A percentile compares a stretch with the other conserved stretches of the same genome.
Evolutionary conservation across 2,113 vertebrate genomes (phyloP).

Genomic region (Noturus placidus): DNA sequence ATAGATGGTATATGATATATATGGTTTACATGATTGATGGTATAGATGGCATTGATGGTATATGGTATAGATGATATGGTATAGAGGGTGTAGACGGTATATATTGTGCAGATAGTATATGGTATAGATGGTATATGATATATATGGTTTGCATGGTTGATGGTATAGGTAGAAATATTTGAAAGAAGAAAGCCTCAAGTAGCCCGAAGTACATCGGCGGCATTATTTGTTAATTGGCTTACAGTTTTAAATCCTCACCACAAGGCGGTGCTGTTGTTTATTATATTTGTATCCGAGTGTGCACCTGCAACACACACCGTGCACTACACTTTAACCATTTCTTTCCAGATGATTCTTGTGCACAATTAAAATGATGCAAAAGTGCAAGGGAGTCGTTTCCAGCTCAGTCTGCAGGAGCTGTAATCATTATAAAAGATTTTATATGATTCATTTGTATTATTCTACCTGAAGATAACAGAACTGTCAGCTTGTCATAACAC

Average conservation of each 20-base stretch:
- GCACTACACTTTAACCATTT: background rate
- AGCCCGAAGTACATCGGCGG: background rate
- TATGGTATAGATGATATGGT: too few relatives aligned
- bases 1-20: too few relatives aligned
- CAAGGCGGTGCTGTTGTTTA: conserved; percentile 32
- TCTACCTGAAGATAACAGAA: background rate
- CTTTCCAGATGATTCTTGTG: background rate
- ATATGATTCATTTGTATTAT: background rate
- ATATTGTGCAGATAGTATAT: background rate
- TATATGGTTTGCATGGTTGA: background rate
- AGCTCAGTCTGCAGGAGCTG: background rate
- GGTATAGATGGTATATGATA: background rate
- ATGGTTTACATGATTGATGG: too few relatives aligned
- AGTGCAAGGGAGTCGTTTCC: background rate
- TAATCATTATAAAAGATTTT: background rate
- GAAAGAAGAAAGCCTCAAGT: background rate
- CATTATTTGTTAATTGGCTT: conserved; percentile 45
- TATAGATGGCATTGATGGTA: too few relatives aligned
- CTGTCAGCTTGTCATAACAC: background rate
- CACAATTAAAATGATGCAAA: background rate
- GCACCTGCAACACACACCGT: background rate
- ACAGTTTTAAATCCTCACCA: conserved; percentile 14
- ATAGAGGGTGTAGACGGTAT: too few relatives aligned
- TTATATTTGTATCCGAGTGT: background rate
- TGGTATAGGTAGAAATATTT: background rate